phyloP scores from a whole-genome alignment of 2,113 vertebrate genomes.

The Gymnogyps californianus region DNA sequence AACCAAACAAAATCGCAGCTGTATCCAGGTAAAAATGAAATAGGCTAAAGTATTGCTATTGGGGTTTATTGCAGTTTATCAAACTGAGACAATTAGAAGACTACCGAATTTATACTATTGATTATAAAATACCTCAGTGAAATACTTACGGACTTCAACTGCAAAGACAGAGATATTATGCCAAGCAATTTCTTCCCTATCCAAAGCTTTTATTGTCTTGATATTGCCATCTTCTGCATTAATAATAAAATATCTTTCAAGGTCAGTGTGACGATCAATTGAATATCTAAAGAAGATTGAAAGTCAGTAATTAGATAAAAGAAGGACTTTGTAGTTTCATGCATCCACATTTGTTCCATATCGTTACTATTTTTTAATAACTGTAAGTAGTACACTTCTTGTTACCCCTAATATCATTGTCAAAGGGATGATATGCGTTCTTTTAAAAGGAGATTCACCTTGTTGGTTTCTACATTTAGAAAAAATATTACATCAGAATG shows the following conservation, averaged over 20 bases:
- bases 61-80: not conserved
- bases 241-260: constrained; percentile 92
- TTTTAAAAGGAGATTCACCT: constrained; percentile 18
- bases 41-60: not conserved
- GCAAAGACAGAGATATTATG: constrained; percentile 96
- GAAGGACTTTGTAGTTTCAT: not conserved
- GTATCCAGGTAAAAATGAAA: not conserved
- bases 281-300: constrained; percentile 84
- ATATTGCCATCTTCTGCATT: constrained; percentile 91
- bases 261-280: constrained; percentile 92
- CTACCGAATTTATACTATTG: not conserved
- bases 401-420: constrained; percentile 5
- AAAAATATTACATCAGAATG: constrained; percentile 9
- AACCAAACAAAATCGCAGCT: not conserved
- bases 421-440: constrained; percentile 33
- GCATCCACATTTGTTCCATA: constrained; percentile 16
- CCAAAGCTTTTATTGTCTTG: constrained; percentile 87
- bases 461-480: not conserved
- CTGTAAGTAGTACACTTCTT: not conserved
- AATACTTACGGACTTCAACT: constrained; percentile 85
- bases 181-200: constrained; percentile 90
- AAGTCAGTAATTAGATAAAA: constrained; percentile 62
- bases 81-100: not conserved
- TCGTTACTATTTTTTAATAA: constrained; percentile 12
- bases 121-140: not conserved